phyloP scores from a whole-genome alignment of 2,797 vertebrate species.

The Hybognathus amarus region DNA sequence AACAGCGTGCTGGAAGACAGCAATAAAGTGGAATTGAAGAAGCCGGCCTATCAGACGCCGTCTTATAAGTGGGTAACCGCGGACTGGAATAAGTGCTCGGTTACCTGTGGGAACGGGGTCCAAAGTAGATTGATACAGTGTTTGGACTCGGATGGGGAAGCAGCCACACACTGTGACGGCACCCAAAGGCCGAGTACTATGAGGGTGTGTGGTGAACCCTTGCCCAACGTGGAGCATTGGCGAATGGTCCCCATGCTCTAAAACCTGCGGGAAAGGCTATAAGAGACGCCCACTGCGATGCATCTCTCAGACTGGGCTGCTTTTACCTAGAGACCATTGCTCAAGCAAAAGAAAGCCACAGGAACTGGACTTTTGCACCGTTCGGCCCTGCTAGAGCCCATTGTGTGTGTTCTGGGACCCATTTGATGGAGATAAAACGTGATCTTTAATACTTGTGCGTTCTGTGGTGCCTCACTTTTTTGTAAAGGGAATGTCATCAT shows the following conservation, averaged over 20 bases:
- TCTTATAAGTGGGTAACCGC: constrained; percentile 83
- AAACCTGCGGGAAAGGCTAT: constrained; percentile 94
- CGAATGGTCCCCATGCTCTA: constrained; percentile 92
- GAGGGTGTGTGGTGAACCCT: constrained; percentile 87
- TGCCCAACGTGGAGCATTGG: constrained; percentile 88
- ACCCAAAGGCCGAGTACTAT: constrained; percentile 80
- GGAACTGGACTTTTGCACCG: constrained; percentile 95
- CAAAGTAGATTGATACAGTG: constrained; percentile 91
- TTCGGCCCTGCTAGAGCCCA: constrained; percentile 81
- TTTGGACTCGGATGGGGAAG: constrained; percentile 78
- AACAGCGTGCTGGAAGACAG: constrained; percentile 86
- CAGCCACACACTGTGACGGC: constrained; percentile 78
- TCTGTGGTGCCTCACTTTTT: constrained; percentile 40
- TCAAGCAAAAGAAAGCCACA: constrained; percentile 90
- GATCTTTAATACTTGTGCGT: constrained; percentile 43
- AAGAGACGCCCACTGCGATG: constrained; percentile 89
- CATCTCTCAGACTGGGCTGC: constrained; percentile 71
- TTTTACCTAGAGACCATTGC: constrained; percentile 89
- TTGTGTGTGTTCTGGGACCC: constrained; percentile 46
- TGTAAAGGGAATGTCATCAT: constrained; percentile 45
- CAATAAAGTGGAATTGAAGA: constrained; percentile 62
- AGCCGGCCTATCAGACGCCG: constrained; percentile 31
- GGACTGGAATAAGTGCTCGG: constrained; percentile 88
- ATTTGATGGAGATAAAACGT: constrained; percentile 14
- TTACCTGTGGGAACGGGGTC: constrained; percentile 85